phyloP scores from a whole-genome alignment of 2,888 invertebrate species.

The Agriotes lineatus region DNA sequence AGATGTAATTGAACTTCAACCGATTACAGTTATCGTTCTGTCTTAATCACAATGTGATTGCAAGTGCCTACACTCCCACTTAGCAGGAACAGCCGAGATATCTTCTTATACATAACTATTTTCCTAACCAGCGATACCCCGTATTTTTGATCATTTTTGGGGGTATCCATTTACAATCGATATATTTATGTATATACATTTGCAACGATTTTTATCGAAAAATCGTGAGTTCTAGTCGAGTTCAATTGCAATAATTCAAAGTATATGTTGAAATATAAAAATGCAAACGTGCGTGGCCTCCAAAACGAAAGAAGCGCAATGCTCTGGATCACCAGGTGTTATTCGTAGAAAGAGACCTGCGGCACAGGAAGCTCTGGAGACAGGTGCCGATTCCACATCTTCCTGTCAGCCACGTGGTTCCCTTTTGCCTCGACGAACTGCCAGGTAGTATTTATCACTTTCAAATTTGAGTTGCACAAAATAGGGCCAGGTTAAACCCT shows the following conservation, averaged over 20 bases:
- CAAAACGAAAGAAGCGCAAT: not conserved
- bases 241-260: no score
- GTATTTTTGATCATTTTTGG: no score
- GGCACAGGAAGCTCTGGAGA: not conserved
- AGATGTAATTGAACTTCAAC: slow-evolving; percentile 6
- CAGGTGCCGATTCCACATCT: slow-evolving; percentile 4
- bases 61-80: slow-evolving; percentile 4
- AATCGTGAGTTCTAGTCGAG: no score
- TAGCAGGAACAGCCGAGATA: not conserved
- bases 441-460: no score
- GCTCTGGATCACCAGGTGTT: slow-evolving; percentile 15
- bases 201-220: no score
- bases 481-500: no score
- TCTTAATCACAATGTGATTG: slow-evolving; percentile 10
- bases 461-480: no score
- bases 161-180: no score
- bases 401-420: slow-evolving; percentile 7
- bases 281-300: slow-evolving; percentile 13
- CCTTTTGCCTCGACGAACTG: not conserved
- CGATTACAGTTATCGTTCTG: not conserved
- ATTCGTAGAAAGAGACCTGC: slow-evolving; percentile 1
- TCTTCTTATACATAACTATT: not conserved
- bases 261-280: not conserved
- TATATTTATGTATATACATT: no score
- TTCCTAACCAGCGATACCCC: not conserved